A percentile compares a stretch with the other conserved stretches of the same genome.
These are phyloP conservation scores for Typhlichthys eigenmanni DNA, from an alignment of 2,797 vertebrate genomes.

Conservation along the genomic window DNA sequence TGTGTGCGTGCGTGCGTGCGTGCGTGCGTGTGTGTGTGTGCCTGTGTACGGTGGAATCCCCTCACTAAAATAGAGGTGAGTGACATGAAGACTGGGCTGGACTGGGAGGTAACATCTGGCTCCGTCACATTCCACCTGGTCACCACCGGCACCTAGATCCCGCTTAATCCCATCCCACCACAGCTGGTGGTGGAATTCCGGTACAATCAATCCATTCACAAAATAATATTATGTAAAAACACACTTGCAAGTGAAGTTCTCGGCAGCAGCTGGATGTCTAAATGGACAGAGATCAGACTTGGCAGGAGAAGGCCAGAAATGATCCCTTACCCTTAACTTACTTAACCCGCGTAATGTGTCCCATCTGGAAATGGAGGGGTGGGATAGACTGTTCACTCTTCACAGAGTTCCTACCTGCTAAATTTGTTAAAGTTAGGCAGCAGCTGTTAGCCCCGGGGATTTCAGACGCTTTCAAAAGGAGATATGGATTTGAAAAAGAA, in stretches of 20 bases:
- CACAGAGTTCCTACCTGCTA: slow-evolving; percentile 42
- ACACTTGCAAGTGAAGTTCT: slow-evolving; percentile 35
- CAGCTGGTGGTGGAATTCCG: slow-evolving; percentile 74
- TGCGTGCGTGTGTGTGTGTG: not conserved
- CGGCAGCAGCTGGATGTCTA: slow-evolving; percentile 45
- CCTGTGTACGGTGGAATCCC: not conserved
- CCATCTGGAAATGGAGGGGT: slow-evolving; percentile 63
- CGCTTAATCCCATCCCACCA: slow-evolving; percentile 56
- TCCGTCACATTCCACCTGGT: not conserved
- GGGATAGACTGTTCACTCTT: slow-evolving; percentile 46
- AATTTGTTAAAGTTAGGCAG: slow-evolving; percentile 42
- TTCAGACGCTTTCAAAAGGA: slow-evolving; percentile 25
- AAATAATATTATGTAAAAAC: slow-evolving; percentile 34
- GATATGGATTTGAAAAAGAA: slow-evolving; percentile 50
- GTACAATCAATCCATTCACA: slow-evolving; percentile 65
- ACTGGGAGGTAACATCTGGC: slow-evolving; percentile 11
- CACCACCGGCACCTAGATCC: slow-evolving; percentile 38
- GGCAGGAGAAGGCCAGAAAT: slow-evolving; percentile 15
- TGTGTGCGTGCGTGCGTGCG: not conserved
- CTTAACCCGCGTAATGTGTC: slow-evolving; percentile 42
- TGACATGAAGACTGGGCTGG: slow-evolving; percentile 2
- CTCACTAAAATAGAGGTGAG: slow-evolving; percentile 4
- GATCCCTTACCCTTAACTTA: slow-evolving; percentile 16
- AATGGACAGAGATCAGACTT: slow-evolving; percentile 37
- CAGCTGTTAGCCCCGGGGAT: slow-evolving; percentile 46